Percentiles rank a stretch among this genome's conserved stretches.
These are phyloP conservation scores for Melanostigma gelatinosum DNA, from an alignment of 2,113 vertebrate genomes.

Conservation along the genomic window DNA sequence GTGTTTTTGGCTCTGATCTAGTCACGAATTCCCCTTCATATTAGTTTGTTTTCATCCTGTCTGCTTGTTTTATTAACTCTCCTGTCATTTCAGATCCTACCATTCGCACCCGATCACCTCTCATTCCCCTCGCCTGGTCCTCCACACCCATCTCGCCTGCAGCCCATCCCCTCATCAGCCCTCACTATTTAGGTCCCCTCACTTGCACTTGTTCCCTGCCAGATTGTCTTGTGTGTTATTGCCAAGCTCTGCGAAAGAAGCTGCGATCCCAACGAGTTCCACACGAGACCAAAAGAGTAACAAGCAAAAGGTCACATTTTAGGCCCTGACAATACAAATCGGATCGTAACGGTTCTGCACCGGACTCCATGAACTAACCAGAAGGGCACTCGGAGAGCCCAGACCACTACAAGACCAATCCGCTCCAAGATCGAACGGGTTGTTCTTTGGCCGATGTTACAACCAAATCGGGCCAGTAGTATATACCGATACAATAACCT, in stretches of 20 bases:
- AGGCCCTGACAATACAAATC: not conserved
- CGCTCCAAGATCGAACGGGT: not conserved
- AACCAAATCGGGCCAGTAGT: not conserved
- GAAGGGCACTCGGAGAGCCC: not conserved
- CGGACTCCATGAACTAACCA: not conserved
- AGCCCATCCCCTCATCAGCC: too few species aligned
- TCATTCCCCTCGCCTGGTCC: too few species aligned
- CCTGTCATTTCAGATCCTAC: too few species aligned
- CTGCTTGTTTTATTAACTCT: too few species aligned
- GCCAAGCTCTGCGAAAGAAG: not conserved
- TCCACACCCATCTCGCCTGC: too few species aligned
- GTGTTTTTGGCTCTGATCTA: not conserved
- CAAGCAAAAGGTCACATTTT: conserved; percentile 6
- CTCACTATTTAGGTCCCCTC: too few species aligned
- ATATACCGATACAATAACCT: not conserved
- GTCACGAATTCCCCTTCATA: too few species aligned
- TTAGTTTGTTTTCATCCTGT: too few species aligned
- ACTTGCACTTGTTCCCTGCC: too few species aligned
- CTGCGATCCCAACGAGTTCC: not conserved
- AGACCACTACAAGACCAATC: not conserved
- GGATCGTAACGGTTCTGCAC: not conserved
- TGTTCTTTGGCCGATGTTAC: not conserved
- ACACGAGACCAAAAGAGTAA: not conserved
- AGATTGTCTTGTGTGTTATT: too few species aligned
- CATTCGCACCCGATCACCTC: too few species aligned